These are phyloP conservation scores for Macrotrachela quadricornifera DNA, from an alignment of 1,140 invertebrate genomes.

Conservation along the genomic window DNA sequence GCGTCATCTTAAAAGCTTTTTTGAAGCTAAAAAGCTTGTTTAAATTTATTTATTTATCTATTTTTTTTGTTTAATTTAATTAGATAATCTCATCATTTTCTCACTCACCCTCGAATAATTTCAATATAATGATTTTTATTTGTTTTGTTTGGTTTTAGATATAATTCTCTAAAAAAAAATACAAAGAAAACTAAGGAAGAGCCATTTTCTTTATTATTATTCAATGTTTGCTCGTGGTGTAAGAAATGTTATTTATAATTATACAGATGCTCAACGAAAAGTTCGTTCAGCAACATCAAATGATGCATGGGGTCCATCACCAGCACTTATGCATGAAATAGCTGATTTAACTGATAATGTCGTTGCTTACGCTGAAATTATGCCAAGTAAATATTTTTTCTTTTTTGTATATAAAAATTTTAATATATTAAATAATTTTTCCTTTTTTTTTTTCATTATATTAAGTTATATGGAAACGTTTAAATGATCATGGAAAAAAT, in stretches of 20 bases:
- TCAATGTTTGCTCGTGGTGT: slow-evolving; percentile 27
- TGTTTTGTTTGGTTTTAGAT: too few species aligned
- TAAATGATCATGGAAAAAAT: slow-evolving; percentile 95
- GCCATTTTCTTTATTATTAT: too few species aligned
- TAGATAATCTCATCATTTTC: too few species aligned
- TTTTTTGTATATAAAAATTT: too few species aligned
- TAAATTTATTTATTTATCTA: slow-evolving; percentile 35
- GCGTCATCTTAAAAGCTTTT: slow-evolving; percentile 94
- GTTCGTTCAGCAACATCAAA: slow-evolving; percentile 92
- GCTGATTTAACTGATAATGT: slow-evolving; percentile 89
- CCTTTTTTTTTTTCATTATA: too few species aligned
- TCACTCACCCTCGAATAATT: too few species aligned
- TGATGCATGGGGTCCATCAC: slow-evolving; percentile 97
- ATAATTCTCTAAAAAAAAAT: too few species aligned
- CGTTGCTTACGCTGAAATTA: slow-evolving; percentile 2
- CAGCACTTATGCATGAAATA: slow-evolving; percentile 94
- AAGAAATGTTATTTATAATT: slow-evolving; percentile 90
- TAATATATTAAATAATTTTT: too few species aligned
- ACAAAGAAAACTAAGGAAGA: too few species aligned
- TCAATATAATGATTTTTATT: too few species aligned
- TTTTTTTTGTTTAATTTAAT: too few species aligned
- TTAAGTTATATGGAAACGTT: slow-evolving; percentile 88
- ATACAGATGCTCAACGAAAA: slow-evolving; percentile 90
- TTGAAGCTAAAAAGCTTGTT: slow-evolving; percentile 97
- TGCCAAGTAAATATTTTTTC: not conserved